These are phyloP conservation scores for Phalera bucephala DNA, from an alignment of 2,888 invertebrate species.

Conservation along the genomic window DNA sequence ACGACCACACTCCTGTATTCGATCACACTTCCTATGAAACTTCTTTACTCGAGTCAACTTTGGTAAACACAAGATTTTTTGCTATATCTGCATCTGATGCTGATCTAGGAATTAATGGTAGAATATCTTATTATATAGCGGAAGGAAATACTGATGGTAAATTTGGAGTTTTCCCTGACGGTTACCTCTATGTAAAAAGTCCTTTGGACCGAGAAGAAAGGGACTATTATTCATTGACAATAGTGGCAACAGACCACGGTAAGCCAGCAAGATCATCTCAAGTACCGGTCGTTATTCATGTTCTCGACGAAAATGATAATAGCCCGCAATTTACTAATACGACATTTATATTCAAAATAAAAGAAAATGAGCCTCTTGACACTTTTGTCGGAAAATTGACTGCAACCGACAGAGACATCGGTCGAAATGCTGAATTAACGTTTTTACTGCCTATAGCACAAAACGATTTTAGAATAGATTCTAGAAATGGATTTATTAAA, in stretches of 20 bases:
- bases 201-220: constrained; percentile 93
- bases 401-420: constrained; percentile 95
- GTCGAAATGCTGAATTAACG: constrained; percentile 94
- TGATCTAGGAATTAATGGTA: constrained; percentile 92
- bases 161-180: constrained; percentile 98
- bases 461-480: constrained; percentile 93
- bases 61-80: constrained; percentile 95
- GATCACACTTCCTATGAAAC: constrained; percentile 96
- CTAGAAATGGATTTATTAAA: constrained; percentile 95
- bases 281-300: constrained; percentile 95
- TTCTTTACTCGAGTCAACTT: constrained; percentile 93
- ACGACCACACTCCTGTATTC: constrained; percentile 97
- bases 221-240: constrained; percentile 95
- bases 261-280: constrained; percentile 90
- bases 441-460: constrained; percentile 90
- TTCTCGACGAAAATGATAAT: constrained; percentile 98
- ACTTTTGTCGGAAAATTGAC: constrained; percentile 96
- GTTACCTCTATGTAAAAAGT: constrained; percentile 93
- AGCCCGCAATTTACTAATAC: constrained; percentile 95
- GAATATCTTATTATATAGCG: constrained; percentile 90
- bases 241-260: constrained; percentile 92
- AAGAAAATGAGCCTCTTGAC: constrained; percentile 94
- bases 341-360: constrained; percentile 94
- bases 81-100: constrained; percentile 94
- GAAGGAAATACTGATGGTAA: constrained; percentile 93